Base-by-base conservation (phyloP, 2,797 vertebrate genomes). In the Allobates femoralis region DNA sequence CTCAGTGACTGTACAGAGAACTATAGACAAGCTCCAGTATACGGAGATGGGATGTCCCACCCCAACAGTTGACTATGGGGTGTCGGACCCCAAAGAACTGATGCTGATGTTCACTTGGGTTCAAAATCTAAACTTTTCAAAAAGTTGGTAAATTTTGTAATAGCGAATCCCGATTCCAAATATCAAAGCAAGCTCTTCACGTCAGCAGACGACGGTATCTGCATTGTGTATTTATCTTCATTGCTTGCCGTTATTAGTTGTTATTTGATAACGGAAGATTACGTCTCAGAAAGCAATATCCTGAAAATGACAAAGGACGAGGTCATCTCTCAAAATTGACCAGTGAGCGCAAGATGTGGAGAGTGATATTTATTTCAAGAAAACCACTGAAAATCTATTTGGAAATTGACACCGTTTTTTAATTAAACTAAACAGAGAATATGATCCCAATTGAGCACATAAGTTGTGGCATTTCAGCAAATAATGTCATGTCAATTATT, bases 401-500 rank as follows among this genome's bases (percentile, higher is more conserved):
- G 46, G 14, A 79, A 71, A 79, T 28, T 21, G 58, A 85, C 58
- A 79, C 50, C 81, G 46, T 60, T 83, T 78, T 46, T 73, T 73
- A 83, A 69, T 79, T 69, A 85, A 85, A 66, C 73, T 76, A 58
- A 56, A 78, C 67, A 56, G 41, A 30, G 55, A 23, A 77, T 51
- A 26, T 19, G 23, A 85, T 69, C 16, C 23, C 26, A 46, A 71
- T 32, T 58, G 21, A 51, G 62, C 23, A 85, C 55, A 85, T 55
- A 67, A 58, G 60, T 14, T 55, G 15, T 85, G 75, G 19, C 84
- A 85, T 79, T 85, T 79, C 58, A 71, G 30, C 28, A 71, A 16
- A 56, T 71, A 79, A 79, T 69, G 84, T 79, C 64, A 71, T 56
- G 53, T 85, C 84, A 85, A 85, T 79, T 85, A 79, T 77, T 71